Base-by-base conservation (phyloP, 2,113 vertebrate species). In the Lycocorax pyrrhopterus region DNA sequence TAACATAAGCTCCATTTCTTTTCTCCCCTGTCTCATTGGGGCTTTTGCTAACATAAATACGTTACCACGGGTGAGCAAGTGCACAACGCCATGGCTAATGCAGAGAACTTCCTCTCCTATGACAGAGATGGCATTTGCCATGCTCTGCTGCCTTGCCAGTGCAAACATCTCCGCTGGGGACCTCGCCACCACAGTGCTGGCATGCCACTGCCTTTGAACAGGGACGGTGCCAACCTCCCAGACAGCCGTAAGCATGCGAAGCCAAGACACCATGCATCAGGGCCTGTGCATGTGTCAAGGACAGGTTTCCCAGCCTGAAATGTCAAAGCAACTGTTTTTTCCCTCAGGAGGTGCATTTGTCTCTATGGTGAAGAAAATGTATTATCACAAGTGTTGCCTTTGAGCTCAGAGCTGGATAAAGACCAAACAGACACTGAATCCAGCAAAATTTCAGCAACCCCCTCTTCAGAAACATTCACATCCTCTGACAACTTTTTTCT, bases 251-350 rank as follows among this genome's bases (percentile, higher is more conserved):
- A 49, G 77, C 25, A 5, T 13, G 51, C 1, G 0, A 41, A 90
- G 72, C 86, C 90, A 91, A 93, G 87, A 60, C 81, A 56, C 58
- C 43, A 20, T 58, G 67, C 69, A 81, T 67, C 82, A 80, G 84
- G 79, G 89, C 63, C 71, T 85, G 56, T 37, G 89, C 89, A 55
- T 93, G 87, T 94, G 75, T 78, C 89, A 53, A 89, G 92, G 77
- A 90, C 96, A 92, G 90, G 80, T 89, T 96, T 95, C 93, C 47
- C 90, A 91, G 79, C 74, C 95, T 93, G 89, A 96, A 95, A 94
- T 79, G 75, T 89, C 81, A 90, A 62, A 90, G 82, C 89, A 89
- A 90, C 73, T 93, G 92, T 60, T 78, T 79, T 87, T 83, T 49
- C 73, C 58, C 77, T 94, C 69, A 89, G 94, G 95, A 97, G 91